Conservation (phyloP, 2,888 invertebrate species). For the Dynastes tityus region DNA sequence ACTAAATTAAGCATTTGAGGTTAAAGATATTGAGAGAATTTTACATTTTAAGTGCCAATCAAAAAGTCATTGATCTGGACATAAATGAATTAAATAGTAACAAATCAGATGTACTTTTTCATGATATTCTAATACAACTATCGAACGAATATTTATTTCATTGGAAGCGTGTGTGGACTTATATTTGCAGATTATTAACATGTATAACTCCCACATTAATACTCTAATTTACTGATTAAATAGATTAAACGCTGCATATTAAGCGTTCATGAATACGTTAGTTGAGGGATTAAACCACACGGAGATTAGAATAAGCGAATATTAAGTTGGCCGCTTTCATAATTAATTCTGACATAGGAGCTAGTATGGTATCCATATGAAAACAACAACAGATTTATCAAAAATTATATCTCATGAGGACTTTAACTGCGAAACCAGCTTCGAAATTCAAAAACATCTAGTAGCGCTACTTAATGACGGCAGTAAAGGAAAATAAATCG, state of each 20-base stretch:
- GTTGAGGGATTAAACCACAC: neutral
- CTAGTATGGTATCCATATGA: neutral
- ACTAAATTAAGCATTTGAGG: no score
- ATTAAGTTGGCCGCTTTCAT: conserved; percentile 7
- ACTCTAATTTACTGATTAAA: neutral
- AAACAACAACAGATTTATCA: neutral
- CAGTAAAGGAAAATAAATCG: no score
- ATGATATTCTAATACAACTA: no score
- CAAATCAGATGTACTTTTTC: no score
- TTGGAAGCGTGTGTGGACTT: neutral
- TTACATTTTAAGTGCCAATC: no score
- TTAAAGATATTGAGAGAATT: no score
- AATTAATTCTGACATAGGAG: conserved; percentile 1
- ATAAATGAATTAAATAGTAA: no score
- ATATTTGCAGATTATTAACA: neutral
- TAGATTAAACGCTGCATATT: neutral
- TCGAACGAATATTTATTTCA: no score
- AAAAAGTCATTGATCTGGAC: no score
- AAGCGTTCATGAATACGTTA: neutral
- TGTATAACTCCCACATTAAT: conserved; percentile 11
- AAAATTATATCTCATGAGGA: neutral
- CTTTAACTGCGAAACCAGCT: neutral
- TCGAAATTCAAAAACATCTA: no score
- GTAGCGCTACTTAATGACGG: no score
- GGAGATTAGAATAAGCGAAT: conserved; percentile 3